These are phyloP conservation scores for Ctenopoma multispine DNA, from an alignment of 2,797 vertebrate genomes.

Conservation along the genomic window DNA sequence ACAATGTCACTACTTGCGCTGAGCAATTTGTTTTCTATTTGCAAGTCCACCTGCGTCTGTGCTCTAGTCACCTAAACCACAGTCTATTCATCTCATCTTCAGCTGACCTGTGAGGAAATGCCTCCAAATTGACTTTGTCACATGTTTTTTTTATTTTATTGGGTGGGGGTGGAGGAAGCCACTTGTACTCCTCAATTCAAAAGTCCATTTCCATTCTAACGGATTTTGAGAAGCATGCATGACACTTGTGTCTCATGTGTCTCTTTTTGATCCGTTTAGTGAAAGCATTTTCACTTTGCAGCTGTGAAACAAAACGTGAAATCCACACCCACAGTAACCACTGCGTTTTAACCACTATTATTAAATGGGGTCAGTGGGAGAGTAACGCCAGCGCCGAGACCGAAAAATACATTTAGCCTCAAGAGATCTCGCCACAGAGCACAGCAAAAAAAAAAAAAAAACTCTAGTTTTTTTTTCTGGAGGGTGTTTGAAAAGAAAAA, in stretches of 20 bases:
- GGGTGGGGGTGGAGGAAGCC: not conserved
- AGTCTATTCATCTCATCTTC: slow-evolving; percentile 56
- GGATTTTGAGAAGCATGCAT: slow-evolving; percentile 12
- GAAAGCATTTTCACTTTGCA: slow-evolving; percentile 34
- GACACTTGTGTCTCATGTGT: slow-evolving; percentile 13
- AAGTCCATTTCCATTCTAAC: slow-evolving; percentile 32
- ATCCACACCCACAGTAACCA: slow-evolving; percentile 2
- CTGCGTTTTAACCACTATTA: slow-evolving; percentile 35
- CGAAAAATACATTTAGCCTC: slow-evolving; percentile 28
- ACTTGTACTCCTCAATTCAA: slow-evolving; percentile 17
- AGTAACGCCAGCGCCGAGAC: slow-evolving; percentile 11
- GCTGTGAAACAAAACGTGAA: slow-evolving; percentile 14
- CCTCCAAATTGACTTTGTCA: slow-evolving; percentile 67
- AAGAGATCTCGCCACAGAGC: not conserved
- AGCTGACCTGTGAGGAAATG: slow-evolving; percentile 67
- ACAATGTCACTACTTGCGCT: slow-evolving; percentile 60
- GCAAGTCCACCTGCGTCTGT: slow-evolving; percentile 77
- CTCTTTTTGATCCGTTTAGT: slow-evolving; percentile 23
- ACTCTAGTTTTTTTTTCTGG: not conserved
- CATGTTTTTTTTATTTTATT: slow-evolving; percentile 6
- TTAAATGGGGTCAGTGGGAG: slow-evolving; percentile 47
- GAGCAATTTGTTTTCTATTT: slow-evolving; percentile 81
- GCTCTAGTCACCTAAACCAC: slow-evolving; percentile 45
- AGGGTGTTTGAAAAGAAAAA: not conserved
- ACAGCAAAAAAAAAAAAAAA: slow-evolving; percentile 5